Evolutionary conservation across 2,888 invertebrate genomes (phyloP), one percentile per base, ranked within the genome.

Genomic region (Seira sanloemensis): DNA sequence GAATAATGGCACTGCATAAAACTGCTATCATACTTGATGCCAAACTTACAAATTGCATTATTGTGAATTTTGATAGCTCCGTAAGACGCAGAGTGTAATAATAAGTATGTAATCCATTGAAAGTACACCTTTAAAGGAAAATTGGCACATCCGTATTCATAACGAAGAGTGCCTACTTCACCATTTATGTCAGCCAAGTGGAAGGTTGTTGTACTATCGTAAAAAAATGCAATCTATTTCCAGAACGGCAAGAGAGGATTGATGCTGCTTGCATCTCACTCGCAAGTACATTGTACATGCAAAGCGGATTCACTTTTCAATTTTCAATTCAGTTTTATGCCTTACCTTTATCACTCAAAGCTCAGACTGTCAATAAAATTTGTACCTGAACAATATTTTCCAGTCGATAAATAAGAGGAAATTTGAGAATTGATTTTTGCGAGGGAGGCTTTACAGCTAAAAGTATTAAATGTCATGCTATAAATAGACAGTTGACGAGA

Each of bases 71-170:
- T 37, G 37, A 37, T 37, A 37, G 37, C 37, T 37, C 37, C n/a
- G n/a, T n/a, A n/a, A n/a, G n/a, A n/a, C n/a, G n/a, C n/a, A n/a
- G n/a, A n/a, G n/a, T n/a, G n/a, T n/a, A n/a, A n/a, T n/a, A n/a
- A n/a, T n/a, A n/a, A n/a, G n/a, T n/a, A n/a, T n/a, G n/a, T n/a
- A n/a, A n/a, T n/a, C n/a, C n/a, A n/a, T n/a, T n/a, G n/a, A n/a
- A n/a, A n/a, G n/a, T n/a, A n/a, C n/a, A n/a, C n/a, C n/a, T n/a
- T n/a, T n/a, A n/a, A n/a, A n/a, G n/a, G n/a, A 68, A 24, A 76
- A 76, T 50, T 76, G 67, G 54, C 27, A 68, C 78, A 78, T 78
- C 62, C 69, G 71, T 65, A 78, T 78, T 69, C 78, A 78, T 71
- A 71, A 71, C n/a, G n/a, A n/a, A n/a, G 26, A 23, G 69, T 26